Conservation (phyloP, 1,140 invertebrate species). For the Leguminivora glycinivorella region DNA sequence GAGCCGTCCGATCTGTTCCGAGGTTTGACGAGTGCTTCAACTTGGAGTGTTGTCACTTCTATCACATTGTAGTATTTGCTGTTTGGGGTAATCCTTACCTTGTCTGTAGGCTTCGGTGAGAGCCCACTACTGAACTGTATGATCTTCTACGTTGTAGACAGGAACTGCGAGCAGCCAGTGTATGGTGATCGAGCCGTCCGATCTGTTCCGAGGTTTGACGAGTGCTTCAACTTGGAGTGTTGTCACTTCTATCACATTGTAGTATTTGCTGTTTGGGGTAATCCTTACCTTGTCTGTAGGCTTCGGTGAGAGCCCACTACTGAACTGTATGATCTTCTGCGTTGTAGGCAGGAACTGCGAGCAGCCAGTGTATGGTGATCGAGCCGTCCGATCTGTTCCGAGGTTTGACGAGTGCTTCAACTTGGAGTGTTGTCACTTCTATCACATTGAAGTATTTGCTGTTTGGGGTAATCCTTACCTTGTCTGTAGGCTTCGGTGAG, state of each 20-base stretch:
- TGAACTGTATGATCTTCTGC: slow-evolving; percentile 99
- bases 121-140: slow-evolving; percentile 98
- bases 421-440: slow-evolving; percentile 43
- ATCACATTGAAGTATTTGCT: too few relatives aligned
- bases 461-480: slow-evolving; percentile 80
- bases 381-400: neutral
- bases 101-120: slow-evolving; percentile 92
- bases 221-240: too few relatives aligned
- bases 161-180: slow-evolving; percentile 98
- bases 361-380: slow-evolving; percentile 98
- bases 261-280: neutral
- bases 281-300: slow-evolving; percentile 89
- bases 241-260: too few relatives aligned
- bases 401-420: too few relatives aligned
- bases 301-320: slow-evolving; percentile 94
- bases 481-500: slow-evolving; percentile 92
- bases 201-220: too few relatives aligned
- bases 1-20: slow-evolving; percentile 83
- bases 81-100: slow-evolving; percentile 79
- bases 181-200: slow-evolving; percentile 93
- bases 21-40: too few relatives aligned
- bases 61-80: neutral
- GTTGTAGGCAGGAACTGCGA: slow-evolving; percentile 99
- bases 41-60: too few relatives aligned
- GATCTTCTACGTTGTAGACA: slow-evolving; percentile 98